Evolutionary conservation across 2,888 invertebrate species (phyloP), one percentile per base, ranked within the genome.

Genomic region (Volucella zonaria): DNA sequence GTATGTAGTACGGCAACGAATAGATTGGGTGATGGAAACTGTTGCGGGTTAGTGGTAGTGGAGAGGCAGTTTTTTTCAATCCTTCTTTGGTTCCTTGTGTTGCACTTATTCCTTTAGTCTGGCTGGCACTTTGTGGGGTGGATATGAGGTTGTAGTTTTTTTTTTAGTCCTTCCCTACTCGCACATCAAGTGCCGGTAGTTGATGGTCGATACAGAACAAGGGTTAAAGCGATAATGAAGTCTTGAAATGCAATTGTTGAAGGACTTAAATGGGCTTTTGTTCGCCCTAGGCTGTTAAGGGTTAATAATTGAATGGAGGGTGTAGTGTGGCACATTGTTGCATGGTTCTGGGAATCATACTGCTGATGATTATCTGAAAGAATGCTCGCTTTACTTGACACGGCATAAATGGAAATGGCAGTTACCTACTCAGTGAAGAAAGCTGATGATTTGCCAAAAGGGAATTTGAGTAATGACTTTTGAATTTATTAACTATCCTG

Each of bases 101-200:
- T 70, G 51, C 51, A 76, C 31, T 31, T 31, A 76, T 52, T 66
- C 51, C 61, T 81, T 76, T 66, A 76, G 76, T 59, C 47, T 62
- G 67, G 61, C 45, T 31, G 6, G 0, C 31, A 31, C 59, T 59
- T 45, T 73, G 45, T 23, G 38, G 61, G 49, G 52, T 40, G 74
- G 14, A 66, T 6, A 15, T 15, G n/a, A 11, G 43, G 23, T 10
- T 47, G 31, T 31, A 23, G n/a, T 23, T 8, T 15, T 43, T n/a
- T 15, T 12, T 61, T 80, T 75, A 51, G 15, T 40, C 8, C 49
- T 15, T 1, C 31, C 14, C 45, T 9, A 15, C 38, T 45, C 15
- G 45, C 45, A 54, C 15, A 74, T 59, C 43, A 74, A 74, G 68
- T 52, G 61, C 42, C 52, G 45, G 23, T 54, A 42, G 54, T 75